phyloP scores from a whole-genome alignment of 2,797 vertebrate species.

The Morus bassanus region DNA sequence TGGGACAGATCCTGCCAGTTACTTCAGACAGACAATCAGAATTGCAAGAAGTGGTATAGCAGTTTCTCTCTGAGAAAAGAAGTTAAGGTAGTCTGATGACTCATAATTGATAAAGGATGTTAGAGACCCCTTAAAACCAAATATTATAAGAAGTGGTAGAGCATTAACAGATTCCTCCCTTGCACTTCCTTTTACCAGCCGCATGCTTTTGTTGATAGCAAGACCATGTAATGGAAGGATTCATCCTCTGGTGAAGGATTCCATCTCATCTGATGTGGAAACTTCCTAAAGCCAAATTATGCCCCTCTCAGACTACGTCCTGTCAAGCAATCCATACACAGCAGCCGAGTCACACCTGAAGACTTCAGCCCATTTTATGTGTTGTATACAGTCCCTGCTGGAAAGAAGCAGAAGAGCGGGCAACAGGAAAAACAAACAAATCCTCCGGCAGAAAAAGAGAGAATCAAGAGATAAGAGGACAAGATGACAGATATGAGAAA shows the following conservation, averaged over 20 bases:
- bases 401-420: not conserved
- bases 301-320: not conserved
- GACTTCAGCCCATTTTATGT: not conserved
- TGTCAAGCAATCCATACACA: not conserved
- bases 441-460: not conserved
- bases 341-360: not conserved
- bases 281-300: not conserved
- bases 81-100: not conserved
- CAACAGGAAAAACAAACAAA: not conserved
- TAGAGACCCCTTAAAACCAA: not conserved
- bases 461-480: not conserved
- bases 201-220: not conserved
- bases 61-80: not conserved
- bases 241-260: not conserved
- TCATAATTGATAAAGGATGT: not conserved
- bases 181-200: not conserved
- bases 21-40: not conserved
- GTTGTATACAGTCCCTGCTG: not conserved
- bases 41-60: not conserved
- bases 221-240: not conserved
- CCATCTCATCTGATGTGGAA: not conserved
- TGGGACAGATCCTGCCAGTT: not conserved
- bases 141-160: not conserved
- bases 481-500: not conserved
- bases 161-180: not conserved